Evolutionary conservation across 2,888 invertebrate species (phyloP), one percentile per base, ranked within the genome.

Genomic region (Hydraecia micacea): DNA sequence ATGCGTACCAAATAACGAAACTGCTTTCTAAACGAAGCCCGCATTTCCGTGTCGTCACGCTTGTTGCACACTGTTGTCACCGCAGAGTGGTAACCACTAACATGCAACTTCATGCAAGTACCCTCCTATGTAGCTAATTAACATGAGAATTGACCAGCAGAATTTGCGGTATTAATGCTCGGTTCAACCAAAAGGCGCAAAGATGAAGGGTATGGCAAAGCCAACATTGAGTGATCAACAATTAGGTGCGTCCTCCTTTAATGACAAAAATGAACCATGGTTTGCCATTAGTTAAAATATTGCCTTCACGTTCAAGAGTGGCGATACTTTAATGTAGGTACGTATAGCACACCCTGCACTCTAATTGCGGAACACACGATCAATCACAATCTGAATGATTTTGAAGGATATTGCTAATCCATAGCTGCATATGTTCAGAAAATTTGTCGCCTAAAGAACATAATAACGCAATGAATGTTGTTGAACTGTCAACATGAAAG

Each of bases 21-120:
- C 89, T 80, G 91, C 92, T 94, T 93, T 94, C 92, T 92, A 93
- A 93, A 92, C 87, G 87, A 73, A 82, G 80, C 92, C 92, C 90
- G 92, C 90, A 92, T 93, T 92, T 92, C 93, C 91, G 91, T 88
- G 90, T 91, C 90, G 93, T 93, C 92, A 91, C 91, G 92, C 89
- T 88, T 83, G 84, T 81, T 90, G 86, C 84, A 68, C 80, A 81
- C 87, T 81, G 89, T 88, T 90, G 90, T 91, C 91, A 90, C 88
- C 86, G 75, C 69, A 81, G 73, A 81, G 36, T 65, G 49, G 60
- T 77, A 28, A 58, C 77, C 86, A 69, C 67, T 67, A 85, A 66
- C 69, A 73, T 52, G 52, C 52, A 46, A 79, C 67, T 62, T 63
- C 69, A 73, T 52, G 52, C 52, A 46, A 79, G 69, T 62, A 75